Evolutionary conservation across 2,888 invertebrate species (phyloP).

Genomic region (Dolichopus griseipennis): DNA sequence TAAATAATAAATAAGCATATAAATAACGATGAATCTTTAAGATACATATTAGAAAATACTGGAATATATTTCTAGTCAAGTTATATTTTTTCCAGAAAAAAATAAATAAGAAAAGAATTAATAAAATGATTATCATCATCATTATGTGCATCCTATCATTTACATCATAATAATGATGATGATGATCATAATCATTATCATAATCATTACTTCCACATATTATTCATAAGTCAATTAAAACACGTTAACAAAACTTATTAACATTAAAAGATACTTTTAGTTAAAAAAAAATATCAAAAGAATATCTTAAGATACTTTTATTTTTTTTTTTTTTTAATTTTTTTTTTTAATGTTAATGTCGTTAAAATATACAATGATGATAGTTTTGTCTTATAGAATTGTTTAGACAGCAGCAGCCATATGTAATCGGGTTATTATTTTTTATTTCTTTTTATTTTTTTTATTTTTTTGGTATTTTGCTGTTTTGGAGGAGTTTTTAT

Average conservation of each 20-base stretch:
- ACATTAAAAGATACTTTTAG: neutral
- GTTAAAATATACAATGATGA: neutral
- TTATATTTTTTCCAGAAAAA: no score
- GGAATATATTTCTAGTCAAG: no score
- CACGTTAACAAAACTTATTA: conserved; percentile 1
- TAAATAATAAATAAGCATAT: no score
- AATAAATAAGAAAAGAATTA: no score
- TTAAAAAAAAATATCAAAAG: neutral
- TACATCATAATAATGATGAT: no score
- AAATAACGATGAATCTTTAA: no score
- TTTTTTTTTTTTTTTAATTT: neutral
- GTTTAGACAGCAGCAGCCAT: neutral
- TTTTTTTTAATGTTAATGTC: neutral
- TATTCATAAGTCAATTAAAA: neutral
- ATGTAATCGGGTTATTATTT: neutral
- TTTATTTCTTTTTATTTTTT: no score
- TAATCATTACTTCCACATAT: neutral
- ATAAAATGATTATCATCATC: no score
- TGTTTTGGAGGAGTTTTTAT: neutral
- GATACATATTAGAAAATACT: no score
- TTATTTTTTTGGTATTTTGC: neutral
- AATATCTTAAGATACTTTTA: neutral
- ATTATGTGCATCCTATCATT: no score
- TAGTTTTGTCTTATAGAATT: neutral
- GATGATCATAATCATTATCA: neutral